Conservation (phyloP, 2,888 invertebrate genomes). For the Acrobasis consociella region DNA sequence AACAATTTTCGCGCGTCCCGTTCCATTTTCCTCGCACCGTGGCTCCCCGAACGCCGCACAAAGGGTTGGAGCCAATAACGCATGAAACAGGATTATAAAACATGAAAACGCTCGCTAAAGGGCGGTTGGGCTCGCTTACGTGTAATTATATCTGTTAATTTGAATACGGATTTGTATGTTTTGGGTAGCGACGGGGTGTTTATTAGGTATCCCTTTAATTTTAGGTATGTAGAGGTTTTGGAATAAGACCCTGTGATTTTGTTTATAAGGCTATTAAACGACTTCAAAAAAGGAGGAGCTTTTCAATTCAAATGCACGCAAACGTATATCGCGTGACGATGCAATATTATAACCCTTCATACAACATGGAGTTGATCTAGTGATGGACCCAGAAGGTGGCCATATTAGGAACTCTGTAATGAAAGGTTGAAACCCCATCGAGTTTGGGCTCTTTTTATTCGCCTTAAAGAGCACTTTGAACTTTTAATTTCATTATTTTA, state of each 20-base stretch:
- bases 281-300: no score
- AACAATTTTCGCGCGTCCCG: slow-evolving; percentile 1
- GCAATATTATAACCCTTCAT: no score
- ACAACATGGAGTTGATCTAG: no score
- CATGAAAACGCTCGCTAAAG: slow-evolving; percentile 75
- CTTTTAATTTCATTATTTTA: no score
- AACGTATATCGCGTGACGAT: no score
- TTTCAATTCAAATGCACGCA: no score
- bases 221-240: background rate
- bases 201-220: background rate
- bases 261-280: no score
- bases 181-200: slow-evolving; percentile 17
- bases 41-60: slow-evolving; percentile 50
- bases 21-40: slow-evolving; percentile 40
- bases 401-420: no score
- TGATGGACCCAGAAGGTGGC: no score
- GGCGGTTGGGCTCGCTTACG: slow-evolving; percentile 59
- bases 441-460: no score
- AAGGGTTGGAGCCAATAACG: slow-evolving; percentile 75
- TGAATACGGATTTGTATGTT: slow-evolving; percentile 17
- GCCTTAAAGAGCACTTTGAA: no score
- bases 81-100: slow-evolving; percentile 81
- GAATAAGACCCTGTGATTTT: background rate
- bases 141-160: slow-evolving; percentile 78
- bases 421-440: no score